Base-by-base conservation (phyloP, 2,113 vertebrate genomes). In the Xiphorhynchus elegans region DNA sequence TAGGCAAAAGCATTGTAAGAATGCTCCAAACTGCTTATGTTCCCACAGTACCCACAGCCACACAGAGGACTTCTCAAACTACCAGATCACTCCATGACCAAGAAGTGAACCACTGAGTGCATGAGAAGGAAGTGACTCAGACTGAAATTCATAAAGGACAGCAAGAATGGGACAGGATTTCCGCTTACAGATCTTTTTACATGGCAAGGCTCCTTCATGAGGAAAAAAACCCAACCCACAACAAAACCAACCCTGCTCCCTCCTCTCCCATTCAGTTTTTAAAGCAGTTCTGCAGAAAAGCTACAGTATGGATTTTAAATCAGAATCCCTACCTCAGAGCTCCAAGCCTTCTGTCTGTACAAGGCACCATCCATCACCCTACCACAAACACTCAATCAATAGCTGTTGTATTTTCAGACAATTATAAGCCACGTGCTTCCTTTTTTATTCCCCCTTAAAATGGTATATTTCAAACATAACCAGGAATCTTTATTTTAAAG, bases 101-200 rank as follows among this genome's bases (percentile, higher is more conserved):
- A 92, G 85, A 35, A 84, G 76, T 49, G 90, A 96, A 95, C 68
- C 93, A 96, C 66, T 4, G 86, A 93, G 83, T 20, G 29, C 90
- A 84, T 1, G 73, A 86, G 73, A 88, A 97, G 96, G 96, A 96
- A 97, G 93, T 96, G 96, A 96, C 88, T 96, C 96, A 97, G 95
- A 95, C 95, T 64, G 68, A 90, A 96, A 95, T 82, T 60, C 94
- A 95, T 77, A 87, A 93, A 95, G 88, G 92, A 96, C 96, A 92
- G 82, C 80, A 90, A 94, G 95, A 97, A 96, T 94, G 93, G 95
- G 76, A 95, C 90, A 94, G 93, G 96, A 97, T 96, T 97, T 97
- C 96, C 95, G 14, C 88, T 87, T 64, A 76, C 77, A 82, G 94
- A 66, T 92, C 89, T 56, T 90, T 96, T 66, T 89, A 89, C 86